A percentile compares a stretch with the other conserved stretches of the same genome.
These are phyloP conservation scores for Temnopleurus reevesii DNA, from an alignment of 53 echinoderm and acorn worm genomes.

Conservation along the genomic window DNA sequence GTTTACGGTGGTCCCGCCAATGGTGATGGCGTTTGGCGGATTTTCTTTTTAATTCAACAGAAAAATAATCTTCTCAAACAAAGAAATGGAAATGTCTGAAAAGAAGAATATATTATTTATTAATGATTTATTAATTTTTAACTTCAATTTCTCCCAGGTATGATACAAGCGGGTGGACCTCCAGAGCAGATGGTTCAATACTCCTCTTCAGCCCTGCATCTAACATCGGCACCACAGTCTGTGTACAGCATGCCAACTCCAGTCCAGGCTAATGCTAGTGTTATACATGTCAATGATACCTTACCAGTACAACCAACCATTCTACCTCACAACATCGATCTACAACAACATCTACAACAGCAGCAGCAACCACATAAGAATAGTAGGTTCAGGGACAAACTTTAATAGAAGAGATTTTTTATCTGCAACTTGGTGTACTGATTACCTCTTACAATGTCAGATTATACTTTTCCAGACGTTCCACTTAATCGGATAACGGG, in stretches of 20 bases:
- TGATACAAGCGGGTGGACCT: neutral
- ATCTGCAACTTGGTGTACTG: too few species aligned
- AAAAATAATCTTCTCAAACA: too few species aligned
- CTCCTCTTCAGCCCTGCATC: slow-evolving; percentile 18
- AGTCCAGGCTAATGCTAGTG: neutral
- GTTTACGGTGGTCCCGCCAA: too few species aligned
- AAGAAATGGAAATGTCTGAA: too few species aligned
- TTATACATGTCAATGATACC: slow-evolving; percentile 33
- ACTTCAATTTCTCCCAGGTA: neutral
- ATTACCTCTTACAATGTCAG: too few species aligned
- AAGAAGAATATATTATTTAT: too few species aligned
- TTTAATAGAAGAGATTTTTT: too few species aligned
- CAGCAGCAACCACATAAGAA: slow-evolving; percentile 23
- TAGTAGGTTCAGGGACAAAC: slow-evolving; percentile 15
- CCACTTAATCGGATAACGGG: too few species aligned
- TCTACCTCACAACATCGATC: slow-evolving; percentile 36
- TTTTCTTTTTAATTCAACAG: too few species aligned
- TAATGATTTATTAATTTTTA: too few species aligned
- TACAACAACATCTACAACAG: slow-evolving; percentile 34
- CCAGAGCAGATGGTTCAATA: slow-evolving; percentile 45
- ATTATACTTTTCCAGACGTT: too few species aligned
- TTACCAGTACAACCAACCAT: slow-evolving; percentile 30
- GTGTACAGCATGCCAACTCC: neutral
- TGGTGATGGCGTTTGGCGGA: too few species aligned
- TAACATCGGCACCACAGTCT: slow-evolving; percentile 1